Percentiles rank a stretch among this genome's conserved stretches.
Evolutionary conservation across 2,113 vertebrate species (phyloP).

Genomic region (Charadrius vociferus): DNA sequence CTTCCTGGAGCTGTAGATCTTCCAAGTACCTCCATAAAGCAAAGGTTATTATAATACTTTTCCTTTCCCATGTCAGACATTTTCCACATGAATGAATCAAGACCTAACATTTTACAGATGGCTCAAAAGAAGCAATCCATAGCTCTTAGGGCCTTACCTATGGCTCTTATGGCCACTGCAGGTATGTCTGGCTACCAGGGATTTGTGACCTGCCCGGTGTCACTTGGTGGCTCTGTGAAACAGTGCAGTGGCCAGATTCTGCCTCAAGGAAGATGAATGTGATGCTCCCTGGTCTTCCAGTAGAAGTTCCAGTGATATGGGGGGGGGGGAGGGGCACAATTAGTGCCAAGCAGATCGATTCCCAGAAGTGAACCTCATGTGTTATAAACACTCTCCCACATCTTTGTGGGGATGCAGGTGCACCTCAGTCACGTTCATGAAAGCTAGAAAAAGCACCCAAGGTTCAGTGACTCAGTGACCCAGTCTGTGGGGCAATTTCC

Average conservation of each 20-base stretch:
- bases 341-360: neutral
- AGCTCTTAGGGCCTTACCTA: neutral
- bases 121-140: neutral
- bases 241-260: neutral
- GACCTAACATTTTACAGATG: neutral
- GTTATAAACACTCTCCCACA: neutral
- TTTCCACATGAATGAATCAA: neutral
- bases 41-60: neutral
- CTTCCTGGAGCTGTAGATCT: neutral
- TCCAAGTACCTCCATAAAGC: neutral
- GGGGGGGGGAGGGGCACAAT: rapidly evolving
- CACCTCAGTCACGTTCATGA: neutral
- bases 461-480: neutral
- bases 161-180: neutral
- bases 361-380: neutral
- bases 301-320: neutral
- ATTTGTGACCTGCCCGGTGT: neutral
- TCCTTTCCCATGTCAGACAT: neutral
- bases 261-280: neutral
- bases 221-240: neutral
- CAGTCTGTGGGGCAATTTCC: neutral
- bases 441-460: neutral
- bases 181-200: neutral
- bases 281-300: neutral
- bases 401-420: neutral